These are phyloP conservation scores for Beaufortia kweichowensis DNA, from an alignment of 2,113 vertebrate genomes.

Conservation along the genomic window DNA sequence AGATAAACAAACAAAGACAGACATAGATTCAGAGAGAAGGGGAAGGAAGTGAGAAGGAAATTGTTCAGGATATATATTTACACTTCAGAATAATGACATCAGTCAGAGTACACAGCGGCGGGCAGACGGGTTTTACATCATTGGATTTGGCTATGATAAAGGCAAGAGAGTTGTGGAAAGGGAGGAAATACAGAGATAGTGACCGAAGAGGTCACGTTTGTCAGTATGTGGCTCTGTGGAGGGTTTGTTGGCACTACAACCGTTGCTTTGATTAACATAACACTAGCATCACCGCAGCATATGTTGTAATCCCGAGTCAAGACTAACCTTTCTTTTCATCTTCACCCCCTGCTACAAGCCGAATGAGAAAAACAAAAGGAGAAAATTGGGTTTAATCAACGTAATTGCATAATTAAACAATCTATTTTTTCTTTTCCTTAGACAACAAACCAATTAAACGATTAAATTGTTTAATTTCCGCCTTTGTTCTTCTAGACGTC, in stretches of 20 bases:
- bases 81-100: constrained; percentile 65
- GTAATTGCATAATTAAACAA: constrained; percentile 29
- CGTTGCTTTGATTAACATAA: constrained; percentile 50
- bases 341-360: background rate
- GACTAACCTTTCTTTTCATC: constrained; percentile 19
- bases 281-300: constrained; percentile 41
- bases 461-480: background rate
- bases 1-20: constrained; percentile 9
- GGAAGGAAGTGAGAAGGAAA: constrained; percentile 8
- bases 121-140: constrained; percentile 50
- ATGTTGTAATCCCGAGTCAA: constrained; percentile 33
- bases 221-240: constrained; percentile 27
- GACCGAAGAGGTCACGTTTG: constrained; percentile 27
- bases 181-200: constrained; percentile 7
- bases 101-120: constrained; percentile 47
- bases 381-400: constrained; percentile 22
- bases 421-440: background rate
- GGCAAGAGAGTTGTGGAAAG: background rate
- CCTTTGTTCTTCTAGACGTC: background rate
- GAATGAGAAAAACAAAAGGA: background rate
- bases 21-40: constrained; percentile 5
- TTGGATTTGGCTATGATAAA: constrained; percentile 57
- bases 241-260: constrained; percentile 41
- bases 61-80: constrained; percentile 49
- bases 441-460: background rate